Evolutionary conservation across 2,888 invertebrate species (phyloP).

Genomic region (Lissonota sp.): DNA sequence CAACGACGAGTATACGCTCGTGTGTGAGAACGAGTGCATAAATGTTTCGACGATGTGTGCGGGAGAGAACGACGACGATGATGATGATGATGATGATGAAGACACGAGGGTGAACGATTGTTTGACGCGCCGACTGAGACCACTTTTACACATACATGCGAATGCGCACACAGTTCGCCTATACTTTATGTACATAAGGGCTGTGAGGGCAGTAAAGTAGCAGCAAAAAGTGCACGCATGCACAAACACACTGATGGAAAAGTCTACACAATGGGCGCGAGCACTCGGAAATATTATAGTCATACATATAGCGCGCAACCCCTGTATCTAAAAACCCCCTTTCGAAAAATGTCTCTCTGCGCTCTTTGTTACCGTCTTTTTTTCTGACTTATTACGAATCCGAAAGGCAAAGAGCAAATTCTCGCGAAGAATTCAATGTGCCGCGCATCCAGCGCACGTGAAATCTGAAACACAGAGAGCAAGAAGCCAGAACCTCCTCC

Average conservation of each 20-base stretch:
- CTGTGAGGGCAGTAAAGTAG: slow-evolving; percentile 34
- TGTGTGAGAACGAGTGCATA: slow-evolving; percentile 9
- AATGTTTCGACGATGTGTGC: slow-evolving; percentile 6
- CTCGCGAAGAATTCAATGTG: slow-evolving; percentile 42
- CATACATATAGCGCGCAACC: slow-evolving; percentile 4
- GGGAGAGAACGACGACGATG: slow-evolving; percentile 39
- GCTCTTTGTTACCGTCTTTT: background rate
- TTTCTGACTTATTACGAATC: slow-evolving; percentile 45
- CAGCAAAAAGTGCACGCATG: slow-evolving; percentile 37
- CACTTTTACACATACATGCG: slow-evolving; percentile 66
- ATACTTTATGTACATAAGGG: slow-evolving; percentile 28
- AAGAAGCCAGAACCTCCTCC: slow-evolving; percentile 15
- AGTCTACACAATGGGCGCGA: slow-evolving; percentile 35
- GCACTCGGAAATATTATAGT: slow-evolving; percentile 61
- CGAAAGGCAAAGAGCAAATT: slow-evolving; percentile 50
- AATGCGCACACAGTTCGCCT: slow-evolving; percentile 1
- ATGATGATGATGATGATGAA: slow-evolving; percentile 34
- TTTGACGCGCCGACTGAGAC: slow-evolving; percentile 69
- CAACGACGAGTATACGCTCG: slow-evolving; percentile 26
- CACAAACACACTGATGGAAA: slow-evolving; percentile 18
- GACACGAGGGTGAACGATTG: slow-evolving; percentile 72
- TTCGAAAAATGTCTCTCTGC: slow-evolving; percentile 25
- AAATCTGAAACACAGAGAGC: slow-evolving; percentile 13
- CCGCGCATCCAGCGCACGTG: slow-evolving; percentile 13
- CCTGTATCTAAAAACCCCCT: background rate